Evolutionary conservation across 2,888 invertebrate species (phyloP), one percentile per base, ranked within the genome.

Genomic region (Dryobotodes eremita): DNA sequence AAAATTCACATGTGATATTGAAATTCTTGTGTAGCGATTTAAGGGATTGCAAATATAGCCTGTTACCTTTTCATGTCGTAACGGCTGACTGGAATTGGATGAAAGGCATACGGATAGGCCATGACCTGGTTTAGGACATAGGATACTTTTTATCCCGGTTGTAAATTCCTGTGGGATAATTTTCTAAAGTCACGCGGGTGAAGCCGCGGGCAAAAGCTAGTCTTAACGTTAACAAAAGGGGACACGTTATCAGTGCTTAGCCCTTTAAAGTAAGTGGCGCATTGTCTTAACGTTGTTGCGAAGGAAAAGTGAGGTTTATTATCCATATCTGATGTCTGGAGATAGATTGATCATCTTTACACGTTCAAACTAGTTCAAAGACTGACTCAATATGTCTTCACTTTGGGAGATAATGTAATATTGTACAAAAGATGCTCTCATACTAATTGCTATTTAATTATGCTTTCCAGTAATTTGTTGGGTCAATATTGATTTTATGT

Each of bases 331-430:
- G 1, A 5, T 42, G 72, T 64, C 62, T 72, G 55, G 15, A 80
- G 71, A 80, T 78, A 80, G 42, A 68, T 6, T 50, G 17, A 20
- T 36, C 20, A 23, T n/a, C n/a, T n/a, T 80, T 62, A 11, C 31
- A 1, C 31, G 3, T 36, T 36, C 31, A 36, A 36, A 36, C 31
- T 36, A 3, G 7, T 70, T 53, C 20, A 15, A 36, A 46, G 55
- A 71, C 46, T 62, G 55, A 71, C 46, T 62, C 20, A 46, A 61
- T 48, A 15, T 55, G 62, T 57, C 23, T 62, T 64, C 15, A 42
- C 36, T 53, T 71, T 23, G 2, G 15, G 31, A 7, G 17, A 17
- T 59, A 50, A 10, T 50, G 20, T 31, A 11, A n/a, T 77, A 17
- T 64, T 64, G 15, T 36, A 48, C 48, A 65, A 42, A 42, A 17